These are phyloP conservation scores for Ptiloglossa arizonensis DNA, from an alignment of 1,140 invertebrate species.

Conservation along the genomic window DNA sequence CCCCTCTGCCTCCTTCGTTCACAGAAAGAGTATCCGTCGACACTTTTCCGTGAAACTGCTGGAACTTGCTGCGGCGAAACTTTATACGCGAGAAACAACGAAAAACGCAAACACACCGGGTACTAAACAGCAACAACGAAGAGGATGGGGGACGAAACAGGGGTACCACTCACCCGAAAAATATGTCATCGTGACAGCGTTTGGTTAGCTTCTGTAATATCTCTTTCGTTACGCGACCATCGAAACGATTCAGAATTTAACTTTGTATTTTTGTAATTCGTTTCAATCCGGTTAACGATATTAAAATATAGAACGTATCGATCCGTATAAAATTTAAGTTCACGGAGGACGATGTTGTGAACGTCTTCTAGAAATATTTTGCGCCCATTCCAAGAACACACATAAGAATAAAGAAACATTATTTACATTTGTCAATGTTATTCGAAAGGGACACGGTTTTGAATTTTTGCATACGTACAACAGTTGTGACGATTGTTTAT, in stretches of 20 bases:
- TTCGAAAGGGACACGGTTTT: not conserved
- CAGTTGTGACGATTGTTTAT: not conserved
- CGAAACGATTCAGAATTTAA: not conserved
- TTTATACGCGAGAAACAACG: constrained; percentile 48
- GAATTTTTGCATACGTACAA: not conserved
- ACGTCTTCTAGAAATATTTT: not conserved
- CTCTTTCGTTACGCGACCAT: not conserved
- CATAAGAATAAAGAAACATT: not conserved
- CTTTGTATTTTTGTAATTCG: not conserved
- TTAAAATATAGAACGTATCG: not conserved
- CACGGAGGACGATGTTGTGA: not conserved
- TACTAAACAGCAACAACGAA: constrained; percentile 66
- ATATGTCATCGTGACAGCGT: constrained; percentile 36
- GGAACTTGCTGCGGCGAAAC: constrained; percentile 21
- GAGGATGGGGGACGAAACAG: constrained; percentile 40
- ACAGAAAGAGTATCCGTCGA: constrained; percentile 25
- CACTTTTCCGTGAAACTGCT: constrained; percentile 9
- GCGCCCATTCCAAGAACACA: not conserved
- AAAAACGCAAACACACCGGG: constrained; percentile 69
- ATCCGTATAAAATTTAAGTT: not conserved
- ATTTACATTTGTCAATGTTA: not conserved
- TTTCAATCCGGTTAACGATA: not conserved
- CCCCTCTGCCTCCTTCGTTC: constrained; percentile 34
- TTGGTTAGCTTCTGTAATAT: constrained; percentile 22
- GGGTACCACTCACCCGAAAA: constrained; percentile 29